Evolutionary conservation across 2,797 vertebrate genomes (phyloP).

Genomic region (Heliangelus exortis): DNA sequence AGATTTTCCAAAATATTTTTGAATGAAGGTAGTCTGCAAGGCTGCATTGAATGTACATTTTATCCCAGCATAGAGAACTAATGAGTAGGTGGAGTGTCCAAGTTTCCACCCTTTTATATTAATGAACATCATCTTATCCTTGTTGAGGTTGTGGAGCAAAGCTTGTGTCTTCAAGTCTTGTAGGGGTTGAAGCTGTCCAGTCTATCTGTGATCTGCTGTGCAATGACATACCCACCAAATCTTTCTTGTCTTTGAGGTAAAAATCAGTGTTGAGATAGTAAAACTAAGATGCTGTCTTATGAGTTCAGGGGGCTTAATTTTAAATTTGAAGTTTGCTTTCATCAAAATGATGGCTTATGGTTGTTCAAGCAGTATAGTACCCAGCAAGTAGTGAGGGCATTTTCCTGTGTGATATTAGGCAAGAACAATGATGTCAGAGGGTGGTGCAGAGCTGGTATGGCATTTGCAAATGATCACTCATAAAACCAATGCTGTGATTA

Average conservation of each 20-base stretch:
- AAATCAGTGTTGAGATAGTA: neutral
- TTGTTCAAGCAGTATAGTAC: neutral
- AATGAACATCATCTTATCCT: neutral
- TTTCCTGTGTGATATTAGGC: neutral
- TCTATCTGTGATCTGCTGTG: neutral
- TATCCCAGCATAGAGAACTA: neutral
- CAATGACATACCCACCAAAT: neutral
- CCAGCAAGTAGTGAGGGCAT: neutral
- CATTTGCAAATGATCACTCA: neutral
- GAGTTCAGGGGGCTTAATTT: neutral
- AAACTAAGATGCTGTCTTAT: neutral
- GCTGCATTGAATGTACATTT: neutral
- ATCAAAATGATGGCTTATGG: neutral
- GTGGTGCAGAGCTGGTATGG: neutral
- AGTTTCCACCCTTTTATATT: neutral
- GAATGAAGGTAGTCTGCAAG: neutral
- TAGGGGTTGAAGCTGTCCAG: neutral
- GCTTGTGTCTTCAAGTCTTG: neutral
- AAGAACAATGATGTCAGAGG: neutral
- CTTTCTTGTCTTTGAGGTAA: neutral
- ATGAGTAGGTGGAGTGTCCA: neutral
- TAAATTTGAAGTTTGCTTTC: neutral
- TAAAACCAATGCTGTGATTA: conserved; percentile 19
- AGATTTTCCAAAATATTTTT: neutral
- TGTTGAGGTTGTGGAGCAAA: neutral